A percentile compares a stretch with the other conserved stretches of the same genome.
These are phyloP conservation scores for Lanius ludovicianus DNA, from an alignment of 2,113 vertebrate species.

Conservation along the genomic window DNA sequence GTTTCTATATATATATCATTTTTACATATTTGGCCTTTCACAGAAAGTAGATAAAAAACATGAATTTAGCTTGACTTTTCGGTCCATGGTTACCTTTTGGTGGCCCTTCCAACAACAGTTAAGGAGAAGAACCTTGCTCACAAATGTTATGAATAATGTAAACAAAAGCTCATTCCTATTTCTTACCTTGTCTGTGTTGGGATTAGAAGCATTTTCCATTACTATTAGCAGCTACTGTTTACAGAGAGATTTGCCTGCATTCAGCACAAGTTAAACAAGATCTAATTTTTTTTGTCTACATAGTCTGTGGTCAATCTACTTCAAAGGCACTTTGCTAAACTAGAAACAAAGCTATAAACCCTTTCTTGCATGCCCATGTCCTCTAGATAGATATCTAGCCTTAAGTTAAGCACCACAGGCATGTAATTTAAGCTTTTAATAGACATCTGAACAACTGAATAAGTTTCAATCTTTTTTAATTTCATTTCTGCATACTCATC, in stretches of 20 bases:
- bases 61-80: not conserved
- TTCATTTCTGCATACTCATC: not conserved
- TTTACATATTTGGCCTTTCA: not conserved
- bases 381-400: not conserved
- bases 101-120: not conserved
- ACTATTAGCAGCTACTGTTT: not conserved
- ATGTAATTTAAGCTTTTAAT: not conserved
- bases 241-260: not conserved
- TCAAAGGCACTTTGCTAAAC: conserved; percentile 36
- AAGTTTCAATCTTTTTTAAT: not conserved
- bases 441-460: not conserved
- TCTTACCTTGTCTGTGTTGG: not conserved
- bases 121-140: not conserved
- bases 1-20: not conserved
- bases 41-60: not conserved
- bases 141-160: not conserved
- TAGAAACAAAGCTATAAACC: not conserved
- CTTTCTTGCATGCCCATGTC: not conserved
- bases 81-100: not conserved
- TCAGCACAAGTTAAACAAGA: conserved; percentile 7
- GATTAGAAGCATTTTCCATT: conserved; percentile 19
- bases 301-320: not conserved
- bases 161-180: not conserved
- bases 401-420: not conserved
- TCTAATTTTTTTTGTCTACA: not conserved